Evolutionary conservation across 2,888 invertebrate genomes (phyloP).

Genomic region (Therioaphis trifolii): DNA sequence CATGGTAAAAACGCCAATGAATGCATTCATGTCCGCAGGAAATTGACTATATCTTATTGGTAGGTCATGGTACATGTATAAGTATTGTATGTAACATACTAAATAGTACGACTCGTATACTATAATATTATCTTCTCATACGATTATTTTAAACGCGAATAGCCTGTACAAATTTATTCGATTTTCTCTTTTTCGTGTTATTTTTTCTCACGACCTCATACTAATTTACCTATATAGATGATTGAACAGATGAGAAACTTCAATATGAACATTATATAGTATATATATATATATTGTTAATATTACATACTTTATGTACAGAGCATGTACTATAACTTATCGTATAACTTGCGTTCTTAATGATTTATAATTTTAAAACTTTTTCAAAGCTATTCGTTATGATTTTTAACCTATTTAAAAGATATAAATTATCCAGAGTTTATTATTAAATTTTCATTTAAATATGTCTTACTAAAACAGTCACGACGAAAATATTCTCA

Average conservation of each 20-base stretch:
- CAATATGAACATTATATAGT: neutral
- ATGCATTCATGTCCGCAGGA: too few species aligned
- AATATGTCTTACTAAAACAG: neutral
- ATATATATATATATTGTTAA: neutral
- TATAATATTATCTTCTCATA: neutral
- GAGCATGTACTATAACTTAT: too few species aligned
- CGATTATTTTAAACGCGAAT: neutral
- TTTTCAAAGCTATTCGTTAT: neutral
- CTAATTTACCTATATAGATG: neutral
- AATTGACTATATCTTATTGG: too few species aligned
- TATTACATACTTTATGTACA: neutral
- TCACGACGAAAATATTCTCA: neutral
- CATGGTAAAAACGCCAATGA: too few species aligned
- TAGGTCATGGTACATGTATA: too few species aligned
- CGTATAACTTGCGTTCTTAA: too few species aligned
- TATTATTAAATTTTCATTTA: neutral
- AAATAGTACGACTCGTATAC: neutral
- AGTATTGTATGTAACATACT: too few species aligned
- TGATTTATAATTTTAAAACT: neutral
- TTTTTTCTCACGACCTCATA: conserved; percentile 35
- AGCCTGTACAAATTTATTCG: neutral
- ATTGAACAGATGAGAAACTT: conserved; percentile 12
- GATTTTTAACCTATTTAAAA: neutral
- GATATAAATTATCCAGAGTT: neutral
- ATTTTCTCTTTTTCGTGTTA: conserved; percentile 32